phyloP scores from a whole-genome alignment of 2,888 invertebrate genomes.

The Smittia sp. region DNA sequence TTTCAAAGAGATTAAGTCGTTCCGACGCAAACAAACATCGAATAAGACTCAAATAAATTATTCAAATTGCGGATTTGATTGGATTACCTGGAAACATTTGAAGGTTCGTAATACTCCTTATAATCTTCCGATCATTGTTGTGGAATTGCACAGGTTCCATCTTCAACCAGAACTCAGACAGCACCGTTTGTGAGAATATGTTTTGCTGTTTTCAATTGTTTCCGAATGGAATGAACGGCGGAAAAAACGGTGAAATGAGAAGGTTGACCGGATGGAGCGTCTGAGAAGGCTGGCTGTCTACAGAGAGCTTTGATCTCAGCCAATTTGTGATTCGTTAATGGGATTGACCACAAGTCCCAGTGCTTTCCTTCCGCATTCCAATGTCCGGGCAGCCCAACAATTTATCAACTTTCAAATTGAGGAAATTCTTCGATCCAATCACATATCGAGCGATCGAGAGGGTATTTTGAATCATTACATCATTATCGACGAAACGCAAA shows the following conservation, averaged over 20 bases:
- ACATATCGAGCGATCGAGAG: background rate
- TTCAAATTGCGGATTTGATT: background rate
- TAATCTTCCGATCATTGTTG: too few species aligned
- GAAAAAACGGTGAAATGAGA: background rate
- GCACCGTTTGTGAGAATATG: background rate
- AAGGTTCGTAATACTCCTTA: background rate
- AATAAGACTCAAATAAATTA: background rate
- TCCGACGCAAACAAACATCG: background rate
- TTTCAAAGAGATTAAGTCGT: constrained; percentile 1
- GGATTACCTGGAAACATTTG: background rate
- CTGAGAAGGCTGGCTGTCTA: too few species aligned
- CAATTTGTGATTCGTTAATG: too few species aligned
- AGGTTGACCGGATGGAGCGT: too few species aligned
- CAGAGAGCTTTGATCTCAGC: too few species aligned
- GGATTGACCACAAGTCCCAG: too few species aligned
- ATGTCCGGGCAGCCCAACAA: too few species aligned
- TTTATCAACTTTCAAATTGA: background rate
- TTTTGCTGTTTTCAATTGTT: background rate
- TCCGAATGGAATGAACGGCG: background rate
- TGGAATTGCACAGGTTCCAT: background rate
- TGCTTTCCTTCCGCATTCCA: too few species aligned
- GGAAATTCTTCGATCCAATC: background rate
- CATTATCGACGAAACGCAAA: background rate
- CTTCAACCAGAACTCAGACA: background rate
- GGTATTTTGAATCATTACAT: background rate